Percentiles rank a stretch among this genome's conserved stretches.
Evolutionary conservation across 2,113 vertebrate species (phyloP).

Genomic region (Zingel zingel): DNA sequence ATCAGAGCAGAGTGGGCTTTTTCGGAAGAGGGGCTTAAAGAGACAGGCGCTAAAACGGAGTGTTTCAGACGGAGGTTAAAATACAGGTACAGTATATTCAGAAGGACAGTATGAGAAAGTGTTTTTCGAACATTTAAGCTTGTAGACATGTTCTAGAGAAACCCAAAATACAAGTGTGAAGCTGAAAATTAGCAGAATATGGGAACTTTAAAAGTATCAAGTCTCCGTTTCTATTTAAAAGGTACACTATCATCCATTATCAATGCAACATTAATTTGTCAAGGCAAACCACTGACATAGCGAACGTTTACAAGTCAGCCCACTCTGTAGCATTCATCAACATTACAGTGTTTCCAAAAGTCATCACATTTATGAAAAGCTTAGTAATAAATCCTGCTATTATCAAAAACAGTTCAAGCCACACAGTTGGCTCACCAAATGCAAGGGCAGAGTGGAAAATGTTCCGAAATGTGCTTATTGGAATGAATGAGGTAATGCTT

Average conservation of each 20-base stretch:
- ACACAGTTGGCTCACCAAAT: neutral
- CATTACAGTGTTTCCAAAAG: neutral
- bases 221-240: neutral
- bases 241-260: neutral
- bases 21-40: too few species aligned
- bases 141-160: too few species aligned
- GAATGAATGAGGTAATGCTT: constrained; percentile 39
- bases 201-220: too few species aligned
- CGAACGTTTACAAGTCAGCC: neutral
- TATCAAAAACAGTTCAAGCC: neutral
- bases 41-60: too few species aligned
- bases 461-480: constrained; percentile 5
- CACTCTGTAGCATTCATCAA: neutral
- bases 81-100: too few species aligned
- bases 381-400: neutral
- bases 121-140: too few species aligned
- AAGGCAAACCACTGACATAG: neutral
- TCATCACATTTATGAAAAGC: neutral
- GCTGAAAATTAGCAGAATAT: too few species aligned
- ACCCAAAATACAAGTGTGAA: too few species aligned
- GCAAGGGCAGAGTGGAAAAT: constrained; percentile 8
- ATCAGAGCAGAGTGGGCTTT: too few species aligned
- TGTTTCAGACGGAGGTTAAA: too few species aligned
- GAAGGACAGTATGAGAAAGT: too few species aligned
- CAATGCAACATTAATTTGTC: neutral